These are phyloP conservation scores for Propithecus coquereli DNA, from an alignment of 2,113 vertebrate genomes.

Conservation along the genomic window DNA sequence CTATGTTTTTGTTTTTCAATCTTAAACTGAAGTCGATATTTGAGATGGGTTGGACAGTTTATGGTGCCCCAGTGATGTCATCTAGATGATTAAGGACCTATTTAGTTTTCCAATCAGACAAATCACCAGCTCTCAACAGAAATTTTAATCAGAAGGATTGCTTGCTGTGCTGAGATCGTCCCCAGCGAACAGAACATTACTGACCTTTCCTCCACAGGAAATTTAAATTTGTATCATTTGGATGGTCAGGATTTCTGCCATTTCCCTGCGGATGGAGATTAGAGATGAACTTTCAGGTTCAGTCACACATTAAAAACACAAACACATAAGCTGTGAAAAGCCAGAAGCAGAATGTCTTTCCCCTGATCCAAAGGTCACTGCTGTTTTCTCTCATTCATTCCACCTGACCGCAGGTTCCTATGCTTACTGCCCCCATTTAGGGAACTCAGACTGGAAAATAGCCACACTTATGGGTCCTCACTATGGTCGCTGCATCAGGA, in stretches of 20 bases:
- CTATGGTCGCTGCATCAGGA: neutral
- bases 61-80: conserved; percentile 48
- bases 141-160: conserved; percentile 59
- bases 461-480: neutral
- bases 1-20: conserved; percentile 46
- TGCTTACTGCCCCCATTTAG: neutral
- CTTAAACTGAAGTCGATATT: conserved; percentile 56
- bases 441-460: neutral
- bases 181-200: neutral
- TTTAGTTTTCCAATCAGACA: conserved; percentile 67
- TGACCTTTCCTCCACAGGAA: conserved; percentile 66
- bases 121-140: conserved; percentile 39
- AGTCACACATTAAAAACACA: conserved; percentile 57
- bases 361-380: conserved; percentile 31
- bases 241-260: conserved; percentile 53
- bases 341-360: conserved; percentile 17
- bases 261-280: conserved; percentile 43
- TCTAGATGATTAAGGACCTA: conserved; percentile 66
- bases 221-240: conserved; percentile 65
- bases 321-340: conserved; percentile 36
- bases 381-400: neutral
- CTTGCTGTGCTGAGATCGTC: conserved; percentile 36
- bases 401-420: neutral
- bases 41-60: conserved; percentile 24
- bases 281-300: conserved; percentile 58